phyloP scores from a whole-genome alignment of 2,797 vertebrate species.

The Limnodromus scolopaceus region DNA sequence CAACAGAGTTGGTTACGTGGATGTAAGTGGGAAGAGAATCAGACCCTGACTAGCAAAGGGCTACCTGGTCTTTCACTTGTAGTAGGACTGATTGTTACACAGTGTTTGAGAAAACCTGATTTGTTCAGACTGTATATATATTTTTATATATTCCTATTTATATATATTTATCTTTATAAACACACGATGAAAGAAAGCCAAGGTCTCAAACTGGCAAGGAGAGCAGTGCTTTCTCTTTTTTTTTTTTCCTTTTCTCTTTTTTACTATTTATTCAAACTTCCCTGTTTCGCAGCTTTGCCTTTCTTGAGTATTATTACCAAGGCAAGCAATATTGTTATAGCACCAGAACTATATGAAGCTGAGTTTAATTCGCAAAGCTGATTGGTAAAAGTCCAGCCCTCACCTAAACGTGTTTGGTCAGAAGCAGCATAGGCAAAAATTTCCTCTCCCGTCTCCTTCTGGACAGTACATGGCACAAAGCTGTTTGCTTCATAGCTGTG shows the following conservation, averaged over 20 bases:
- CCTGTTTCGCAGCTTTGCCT: conserved; percentile 58
- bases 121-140: conserved; percentile 39
- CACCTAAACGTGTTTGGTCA: conserved; percentile 51
- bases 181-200: conserved; percentile 43
- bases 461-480: conserved; percentile 69
- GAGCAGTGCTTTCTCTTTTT: conserved; percentile 45
- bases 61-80: conserved; percentile 32
- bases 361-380: conserved; percentile 28
- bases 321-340: conserved; percentile 53
- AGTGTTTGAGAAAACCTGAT: conserved; percentile 73
- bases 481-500: conserved; percentile 73
- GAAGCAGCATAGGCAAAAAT: conserved; percentile 69
- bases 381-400: conserved; percentile 55
- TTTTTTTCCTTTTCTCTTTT: not conserved
- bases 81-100: conserved; percentile 51
- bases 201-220: conserved; percentile 67
- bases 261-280: conserved; percentile 36
- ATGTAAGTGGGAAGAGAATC: not conserved
- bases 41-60: conserved; percentile 21
- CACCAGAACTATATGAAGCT: conserved; percentile 77
- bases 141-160: conserved; percentile 43
- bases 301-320: conserved; percentile 12
- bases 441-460: conserved; percentile 39
- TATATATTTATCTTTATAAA: conserved; percentile 55
- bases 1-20: not conserved